phyloP scores from a whole-genome alignment of 2,113 vertebrate genomes.

The Prinia subflava region DNA sequence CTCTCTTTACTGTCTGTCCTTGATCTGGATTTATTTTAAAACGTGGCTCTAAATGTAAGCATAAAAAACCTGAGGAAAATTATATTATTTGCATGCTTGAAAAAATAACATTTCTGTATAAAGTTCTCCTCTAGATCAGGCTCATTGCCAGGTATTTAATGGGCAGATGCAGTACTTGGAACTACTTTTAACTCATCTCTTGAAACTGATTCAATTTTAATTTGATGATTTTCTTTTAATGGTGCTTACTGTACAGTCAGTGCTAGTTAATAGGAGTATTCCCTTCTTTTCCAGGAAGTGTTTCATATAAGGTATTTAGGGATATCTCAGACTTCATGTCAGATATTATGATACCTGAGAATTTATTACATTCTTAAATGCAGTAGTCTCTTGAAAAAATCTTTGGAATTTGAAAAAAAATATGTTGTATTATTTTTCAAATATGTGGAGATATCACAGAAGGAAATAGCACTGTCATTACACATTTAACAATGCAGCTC shows the following conservation, averaged over 20 bases:
- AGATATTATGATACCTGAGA: neutral
- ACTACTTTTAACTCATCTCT: conserved; percentile 19
- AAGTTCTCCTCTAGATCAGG: neutral
- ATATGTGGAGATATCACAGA: neutral
- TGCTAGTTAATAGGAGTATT: conserved; percentile 6
- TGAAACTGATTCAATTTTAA: conserved; percentile 38
- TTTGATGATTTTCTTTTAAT: conserved; percentile 4
- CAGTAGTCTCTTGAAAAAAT: neutral
- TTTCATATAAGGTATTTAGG: neutral
- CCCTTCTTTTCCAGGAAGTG: neutral
- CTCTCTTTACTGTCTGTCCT: neutral
- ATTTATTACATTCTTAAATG: neutral
- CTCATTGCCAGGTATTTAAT: neutral
- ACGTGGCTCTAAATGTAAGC: neutral
- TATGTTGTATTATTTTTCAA: neutral
- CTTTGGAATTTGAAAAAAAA: neutral
- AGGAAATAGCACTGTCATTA: neutral
- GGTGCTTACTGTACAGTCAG: neutral
- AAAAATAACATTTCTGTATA: neutral
- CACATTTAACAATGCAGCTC: neutral
- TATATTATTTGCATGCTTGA: neutral
- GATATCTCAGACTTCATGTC: neutral
- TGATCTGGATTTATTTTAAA: neutral
- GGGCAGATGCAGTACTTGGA: conserved; percentile 9
- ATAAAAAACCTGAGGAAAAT: neutral